Evolutionary conservation across 2,113 vertebrate genomes (phyloP), one percentile per base, ranked within the genome.

Genomic region (Aleadryas rufinucha): DNA sequence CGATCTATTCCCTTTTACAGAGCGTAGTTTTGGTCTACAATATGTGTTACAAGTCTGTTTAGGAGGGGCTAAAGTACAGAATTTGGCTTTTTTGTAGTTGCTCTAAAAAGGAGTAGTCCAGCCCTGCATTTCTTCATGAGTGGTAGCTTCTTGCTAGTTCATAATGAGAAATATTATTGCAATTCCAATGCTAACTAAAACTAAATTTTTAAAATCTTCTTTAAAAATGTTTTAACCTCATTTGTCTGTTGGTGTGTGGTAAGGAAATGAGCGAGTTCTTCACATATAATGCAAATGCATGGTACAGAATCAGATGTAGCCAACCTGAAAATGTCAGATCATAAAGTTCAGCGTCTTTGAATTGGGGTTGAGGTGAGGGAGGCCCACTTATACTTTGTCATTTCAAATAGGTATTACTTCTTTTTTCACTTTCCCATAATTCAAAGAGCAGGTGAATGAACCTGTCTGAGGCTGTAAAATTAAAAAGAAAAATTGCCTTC

Each of bases 281-380:
- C 39, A 30, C 16, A 13, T 64, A 4, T 12, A 83, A 74, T 87
- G 84, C 52, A 90, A 85, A 72, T 93, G 42, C 28, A 41, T 14
- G 6, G 27, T 75, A 53, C 14, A 6, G 61, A 68, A 26, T 76
- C 61, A 45, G 77, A 68, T 0, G 3, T 50, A 83, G 87, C 49
- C 84, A 93, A 52, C 52, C 75, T 78, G 87, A 85, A 88, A 97
- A 91, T 94, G 84, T 95, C 89, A 95, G 60, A 69, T 81, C 30
- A 52, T 59, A 37, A 87, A 92, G 89, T 90, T 94, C 87, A 91
- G 78, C 66, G 23, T 83, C 69, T 90, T 79, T 35, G 41, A 93
- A 85, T 87, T 85, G 87, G 22, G 76, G 65, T 75, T 91, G 81
- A 77, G 60, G 57, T 83, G 75, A 85, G 56, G 39, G 31, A 94